Conservation (phyloP, 2,797 vertebrate genomes). For the Sciurus carolinensis region DNA sequence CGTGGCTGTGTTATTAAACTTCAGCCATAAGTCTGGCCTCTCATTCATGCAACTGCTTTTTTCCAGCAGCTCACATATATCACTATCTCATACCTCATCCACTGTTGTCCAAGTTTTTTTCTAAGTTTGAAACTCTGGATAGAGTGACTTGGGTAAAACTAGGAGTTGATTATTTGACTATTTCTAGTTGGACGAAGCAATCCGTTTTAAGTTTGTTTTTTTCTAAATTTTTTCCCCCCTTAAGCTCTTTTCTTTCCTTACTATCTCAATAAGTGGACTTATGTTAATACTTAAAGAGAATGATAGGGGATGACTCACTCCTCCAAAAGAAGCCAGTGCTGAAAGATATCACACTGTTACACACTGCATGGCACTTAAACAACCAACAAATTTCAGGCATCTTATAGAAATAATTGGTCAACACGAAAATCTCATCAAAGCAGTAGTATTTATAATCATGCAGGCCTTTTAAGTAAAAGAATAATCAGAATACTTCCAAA, state of each 20-base stretch:
- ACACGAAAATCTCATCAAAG: background rate
- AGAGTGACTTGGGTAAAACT: constrained; percentile 32
- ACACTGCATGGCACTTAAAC: background rate
- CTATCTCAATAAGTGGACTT: background rate
- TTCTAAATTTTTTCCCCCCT: background rate
- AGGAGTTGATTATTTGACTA: constrained; percentile 52
- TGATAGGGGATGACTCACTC: background rate
- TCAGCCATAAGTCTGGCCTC: background rate
- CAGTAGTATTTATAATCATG: background rate
- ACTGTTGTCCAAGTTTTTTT: background rate
- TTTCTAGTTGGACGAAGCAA: constrained; percentile 25
- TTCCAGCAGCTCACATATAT: background rate
- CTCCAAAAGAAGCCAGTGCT: background rate
- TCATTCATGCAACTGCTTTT: background rate
- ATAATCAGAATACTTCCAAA: background rate
- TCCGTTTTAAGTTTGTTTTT: constrained; percentile 2
- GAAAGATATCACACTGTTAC: constrained; percentile 59
- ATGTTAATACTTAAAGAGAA: constrained; percentile 29
- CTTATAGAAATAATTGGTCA: constrained; percentile 43
- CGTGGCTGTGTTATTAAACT: background rate
- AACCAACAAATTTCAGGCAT: constrained; percentile 35
- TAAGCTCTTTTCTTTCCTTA: constrained; percentile 45
- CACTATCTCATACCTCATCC: background rate
- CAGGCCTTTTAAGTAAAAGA: background rate
- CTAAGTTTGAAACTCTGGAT: background rate